Evolutionary conservation across 2,113 vertebrate genomes (phyloP).

Genomic region (Phyllostomus hastatus): DNA sequence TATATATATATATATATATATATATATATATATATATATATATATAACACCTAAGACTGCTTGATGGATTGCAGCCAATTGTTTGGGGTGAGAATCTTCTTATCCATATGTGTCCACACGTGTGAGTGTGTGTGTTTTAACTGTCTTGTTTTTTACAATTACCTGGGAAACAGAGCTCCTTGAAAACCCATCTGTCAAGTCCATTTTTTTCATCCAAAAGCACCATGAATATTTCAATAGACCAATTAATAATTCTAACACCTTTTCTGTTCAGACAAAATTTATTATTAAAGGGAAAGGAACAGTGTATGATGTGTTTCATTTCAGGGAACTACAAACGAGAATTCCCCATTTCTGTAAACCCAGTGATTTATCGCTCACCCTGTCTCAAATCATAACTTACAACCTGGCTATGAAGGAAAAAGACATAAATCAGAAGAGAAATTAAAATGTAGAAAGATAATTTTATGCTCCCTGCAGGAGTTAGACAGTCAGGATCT

Average conservation of each 20-base stretch:
- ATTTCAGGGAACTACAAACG: background rate
- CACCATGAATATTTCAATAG: slow-evolving; percentile 31
- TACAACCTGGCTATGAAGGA: background rate
- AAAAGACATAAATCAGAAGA: slow-evolving; percentile 6
- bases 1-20: background rate
- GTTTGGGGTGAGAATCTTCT: background rate
- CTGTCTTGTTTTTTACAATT: background rate
- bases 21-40: background rate
- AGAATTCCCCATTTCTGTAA: slow-evolving; percentile 16
- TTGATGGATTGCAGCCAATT: background rate
- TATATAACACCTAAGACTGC: background rate
- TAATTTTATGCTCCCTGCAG: background rate
- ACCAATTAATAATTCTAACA: slow-evolving; percentile 16
- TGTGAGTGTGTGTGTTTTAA: background rate
- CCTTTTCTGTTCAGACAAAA: background rate
- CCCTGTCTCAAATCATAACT: slow-evolving; percentile 27
- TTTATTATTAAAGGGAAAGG: background rate
- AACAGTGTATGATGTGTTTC: background rate
- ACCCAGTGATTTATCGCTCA: background rate
- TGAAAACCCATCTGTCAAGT: background rate
- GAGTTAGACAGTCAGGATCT: background rate
- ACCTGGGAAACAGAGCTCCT: slow-evolving; percentile 5
- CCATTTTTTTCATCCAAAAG: background rate
- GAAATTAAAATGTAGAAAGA: background rate
- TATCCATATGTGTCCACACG: background rate